Base-by-base conservation (phyloP, 2,797 vertebrate genomes). In the Liasis olivaceus region DNA sequence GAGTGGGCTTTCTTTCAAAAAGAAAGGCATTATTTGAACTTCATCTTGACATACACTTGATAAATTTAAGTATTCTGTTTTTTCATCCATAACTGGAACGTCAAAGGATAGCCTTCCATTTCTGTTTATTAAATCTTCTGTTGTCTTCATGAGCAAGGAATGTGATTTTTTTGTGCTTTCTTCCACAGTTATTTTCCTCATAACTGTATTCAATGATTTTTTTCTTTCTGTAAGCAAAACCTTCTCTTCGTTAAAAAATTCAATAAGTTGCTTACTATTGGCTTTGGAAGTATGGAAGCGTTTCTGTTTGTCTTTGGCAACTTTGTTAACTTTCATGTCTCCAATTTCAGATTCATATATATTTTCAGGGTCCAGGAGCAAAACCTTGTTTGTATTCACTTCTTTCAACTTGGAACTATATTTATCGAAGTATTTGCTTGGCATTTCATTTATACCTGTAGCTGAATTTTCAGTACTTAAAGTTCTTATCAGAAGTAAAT, bases 101-200 rank as follows among this genome's bases (percentile, higher is more conserved):
- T 98, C 97, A 97, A 98, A 98, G 88, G 97, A 95, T 24, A 97
- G 96, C 94, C 96, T 97, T 97, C 94, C 96, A 91, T 90, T 97
- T 95, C 88, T 95, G 54, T 95, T 98, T 97, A 96, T 95, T 95
- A 95, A 95, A 96, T 94, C 47, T 94, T 95, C 95, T 96, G 95
- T 95, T 96, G 96, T 94, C 91, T 81, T 96, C 95, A 93, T 95
- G 93, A 93, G 95, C 95, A 96, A 96, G 93, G 96, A 95, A 91
- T 91, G 93, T 62, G 96, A 93, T 94, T 97, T 96, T 96, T 96
- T 96, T 94, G 95, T 94, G 95, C 95, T 28, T 90, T 28, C 96
- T 96, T 97, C 97, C 94, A 91, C 91, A 96, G 93, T 94, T 91
- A 95, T 97, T 92, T 90, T 96, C 96, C 89, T 96, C 95, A 96